Conservation (phyloP, 2,888 invertebrate species). For the Arctia plantaginis region DNA sequence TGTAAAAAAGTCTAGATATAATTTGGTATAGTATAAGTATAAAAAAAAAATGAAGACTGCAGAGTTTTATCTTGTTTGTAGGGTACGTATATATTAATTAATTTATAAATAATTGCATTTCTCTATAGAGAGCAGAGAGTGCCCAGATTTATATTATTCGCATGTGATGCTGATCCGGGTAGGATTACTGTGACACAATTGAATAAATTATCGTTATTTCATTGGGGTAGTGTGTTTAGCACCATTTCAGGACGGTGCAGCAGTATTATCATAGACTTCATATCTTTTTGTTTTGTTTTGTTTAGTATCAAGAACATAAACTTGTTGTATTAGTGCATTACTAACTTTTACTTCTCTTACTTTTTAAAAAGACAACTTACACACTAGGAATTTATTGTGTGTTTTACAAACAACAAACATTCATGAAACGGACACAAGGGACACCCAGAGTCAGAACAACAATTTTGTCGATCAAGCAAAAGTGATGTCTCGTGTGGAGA, state of each 20-base stretch:
- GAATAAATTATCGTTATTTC: constrained; percentile 76
- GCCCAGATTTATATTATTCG: constrained; percentile 77
- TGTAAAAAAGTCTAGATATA: not conserved
- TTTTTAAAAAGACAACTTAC: too few species aligned
- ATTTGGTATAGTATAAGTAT: not conserved
- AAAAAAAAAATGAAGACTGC: not conserved
- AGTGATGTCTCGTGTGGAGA: too few species aligned
- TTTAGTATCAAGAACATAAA: too few species aligned
- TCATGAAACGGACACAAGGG: too few species aligned
- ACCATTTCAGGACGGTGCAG: constrained; percentile 16
- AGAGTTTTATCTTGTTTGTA: not conserved
- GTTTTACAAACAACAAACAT: too few species aligned
- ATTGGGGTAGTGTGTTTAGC: constrained; percentile 52
- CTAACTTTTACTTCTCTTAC: too few species aligned
- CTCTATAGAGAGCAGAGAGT: constrained; percentile 54
- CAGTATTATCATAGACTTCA: not conserved
- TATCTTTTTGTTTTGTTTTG: not conserved
- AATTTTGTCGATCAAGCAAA: too few species aligned
- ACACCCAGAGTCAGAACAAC: too few species aligned
- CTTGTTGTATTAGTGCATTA: too few species aligned
- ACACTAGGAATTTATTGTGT: too few species aligned
- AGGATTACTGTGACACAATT: constrained; percentile 68
- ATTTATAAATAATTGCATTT: constrained; percentile 28
- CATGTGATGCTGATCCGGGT: constrained; percentile 62
- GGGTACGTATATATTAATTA: not conserved